Evolutionary conservation across 2,113 vertebrate species (phyloP), one percentile per base, ranked within the genome.

Genomic region (Pterocles gutturalis): DNA sequence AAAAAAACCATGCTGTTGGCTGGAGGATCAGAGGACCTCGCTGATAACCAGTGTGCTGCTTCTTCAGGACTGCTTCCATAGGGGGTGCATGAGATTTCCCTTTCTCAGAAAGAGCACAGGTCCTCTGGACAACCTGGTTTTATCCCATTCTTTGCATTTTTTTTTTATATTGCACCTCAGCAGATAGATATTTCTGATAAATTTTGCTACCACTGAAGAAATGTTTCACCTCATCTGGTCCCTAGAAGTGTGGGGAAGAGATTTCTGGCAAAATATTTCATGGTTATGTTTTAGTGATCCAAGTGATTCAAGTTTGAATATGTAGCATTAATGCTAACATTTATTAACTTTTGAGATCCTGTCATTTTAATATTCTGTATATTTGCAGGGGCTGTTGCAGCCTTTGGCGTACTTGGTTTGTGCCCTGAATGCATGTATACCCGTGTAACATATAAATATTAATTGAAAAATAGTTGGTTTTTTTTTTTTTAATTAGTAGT

Each of bases 401-500:
- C 38, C 31, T 55, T 45, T 55, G 49, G 11, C 49, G 34, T 45
- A 24, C 38, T 66, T 29, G 19, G 34, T 66, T 34, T 55, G 62
- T 45, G 77, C 33, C 31, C 29, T 60, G 5, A 24, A 60, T 69
- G 22, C 55, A 11, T 31, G 48, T 62, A 28, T 72, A 31, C 51
- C 51, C n/a, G 31, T 36, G 33, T 28, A 51, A 29, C 18, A n/a
- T 72, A 21, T 34, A 36, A 81, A 55, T 54, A 54, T 54, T 25
- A 73, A 73, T 25, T 67, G 89, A 60, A 78, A 80, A 49, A 69
- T 92, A 66, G 25, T 89, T 51, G 13, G 8, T 3, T 49, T 46
- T 91, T 94, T 95, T 3, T 49, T 46, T 91, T 94, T 95, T 86
- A 18, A 55, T 75, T 36, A 58, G 66, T 62, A 87, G 49, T 89